A percentile compares a stretch with the other conserved stretches of the same genome.
These are phyloP conservation scores for Tortrix viridana DNA, from an alignment of 2,888 invertebrate species.

Conservation along the genomic window DNA sequence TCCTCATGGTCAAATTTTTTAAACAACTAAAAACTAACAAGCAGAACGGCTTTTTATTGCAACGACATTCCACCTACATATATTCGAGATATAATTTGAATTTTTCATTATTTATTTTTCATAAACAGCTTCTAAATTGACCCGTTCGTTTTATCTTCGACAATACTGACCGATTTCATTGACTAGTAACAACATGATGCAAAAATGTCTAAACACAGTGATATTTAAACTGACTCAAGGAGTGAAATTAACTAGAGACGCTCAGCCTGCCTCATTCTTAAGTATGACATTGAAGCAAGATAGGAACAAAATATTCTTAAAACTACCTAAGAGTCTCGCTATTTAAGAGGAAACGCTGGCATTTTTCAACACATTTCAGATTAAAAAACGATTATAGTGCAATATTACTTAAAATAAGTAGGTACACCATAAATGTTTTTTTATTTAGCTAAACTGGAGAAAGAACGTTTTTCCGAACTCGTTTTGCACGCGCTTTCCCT, in stretches of 20 bases:
- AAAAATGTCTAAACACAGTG: conserved; percentile 15
- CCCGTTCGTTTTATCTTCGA: conserved; percentile 24
- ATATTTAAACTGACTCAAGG: background rate
- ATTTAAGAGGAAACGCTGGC: too few relatives aligned
- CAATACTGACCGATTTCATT: conserved; percentile 33
- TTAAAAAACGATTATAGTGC: too few relatives aligned
- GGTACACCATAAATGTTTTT: background rate
- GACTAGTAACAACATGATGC: conserved; percentile 16
- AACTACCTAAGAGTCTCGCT: too few relatives aligned
- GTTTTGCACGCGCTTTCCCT: background rate
- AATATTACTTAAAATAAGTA: too few relatives aligned
- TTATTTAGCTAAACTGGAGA: background rate
- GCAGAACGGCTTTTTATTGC: conserved; percentile 24
- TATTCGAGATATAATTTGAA: background rate
- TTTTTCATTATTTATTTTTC: background rate
- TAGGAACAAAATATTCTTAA: too few relatives aligned
- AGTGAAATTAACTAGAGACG: too few relatives aligned
- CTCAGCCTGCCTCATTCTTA: conserved; percentile 1
- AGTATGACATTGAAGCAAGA: conserved; percentile 7
- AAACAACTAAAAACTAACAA: conserved; percentile 27
- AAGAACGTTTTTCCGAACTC: background rate
- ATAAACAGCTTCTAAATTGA: conserved; percentile 25
- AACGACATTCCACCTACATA: conserved; percentile 22
- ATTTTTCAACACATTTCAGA: too few relatives aligned
- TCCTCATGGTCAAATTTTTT: conserved; percentile 4